Evolutionary conservation across 30 jellyfish, hydroid and myxozoan species (phyloP).

Genomic region (Pelagia noctiluca): DNA sequence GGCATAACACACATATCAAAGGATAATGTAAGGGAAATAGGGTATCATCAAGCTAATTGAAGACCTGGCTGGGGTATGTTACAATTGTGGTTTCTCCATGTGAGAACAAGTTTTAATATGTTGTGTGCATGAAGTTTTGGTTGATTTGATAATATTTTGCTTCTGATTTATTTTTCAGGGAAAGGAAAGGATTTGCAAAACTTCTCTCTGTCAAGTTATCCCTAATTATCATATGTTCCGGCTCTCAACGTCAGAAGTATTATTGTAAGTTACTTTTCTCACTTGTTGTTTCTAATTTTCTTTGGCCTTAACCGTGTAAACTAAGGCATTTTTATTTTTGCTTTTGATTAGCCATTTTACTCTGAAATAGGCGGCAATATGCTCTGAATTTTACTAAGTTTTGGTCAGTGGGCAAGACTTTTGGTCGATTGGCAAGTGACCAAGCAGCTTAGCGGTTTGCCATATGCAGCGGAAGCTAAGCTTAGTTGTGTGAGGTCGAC

Average conservation of each 20-base stretch:
- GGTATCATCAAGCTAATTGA: not conserved
- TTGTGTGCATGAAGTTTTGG: not conserved
- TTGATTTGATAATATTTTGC: not conserved
- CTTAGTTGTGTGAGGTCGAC: too few species aligned
- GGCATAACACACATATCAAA: not conserved
- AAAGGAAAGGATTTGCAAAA: slow-evolving; percentile 44
- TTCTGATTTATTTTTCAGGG: slow-evolving; percentile 6
- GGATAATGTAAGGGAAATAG: not conserved
- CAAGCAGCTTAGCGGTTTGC: too few species aligned
- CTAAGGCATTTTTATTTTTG: too few species aligned
- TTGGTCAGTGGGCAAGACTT: too few species aligned
- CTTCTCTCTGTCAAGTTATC: slow-evolving; percentile 52
- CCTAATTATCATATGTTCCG: slow-evolving; percentile 42
- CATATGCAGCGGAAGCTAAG: too few species aligned
- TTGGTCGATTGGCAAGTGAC: too few species aligned
- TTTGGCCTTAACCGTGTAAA: too few species aligned
- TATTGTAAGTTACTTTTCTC: slow-evolving; percentile 32
- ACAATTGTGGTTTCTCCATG: not conserved
- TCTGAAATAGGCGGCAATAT: too few species aligned
- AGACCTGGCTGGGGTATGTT: not conserved
- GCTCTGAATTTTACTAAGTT: too few species aligned
- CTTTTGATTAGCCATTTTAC: too few species aligned
- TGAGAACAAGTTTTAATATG: not conserved
- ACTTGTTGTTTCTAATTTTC: not conserved
- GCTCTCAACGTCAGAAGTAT: slow-evolving; percentile 60